A percentile compares a stretch with the other conserved stretches of the same genome.
Conservation (phyloP, 2,888 invertebrate genomes). For the Philaethria dido region DNA sequence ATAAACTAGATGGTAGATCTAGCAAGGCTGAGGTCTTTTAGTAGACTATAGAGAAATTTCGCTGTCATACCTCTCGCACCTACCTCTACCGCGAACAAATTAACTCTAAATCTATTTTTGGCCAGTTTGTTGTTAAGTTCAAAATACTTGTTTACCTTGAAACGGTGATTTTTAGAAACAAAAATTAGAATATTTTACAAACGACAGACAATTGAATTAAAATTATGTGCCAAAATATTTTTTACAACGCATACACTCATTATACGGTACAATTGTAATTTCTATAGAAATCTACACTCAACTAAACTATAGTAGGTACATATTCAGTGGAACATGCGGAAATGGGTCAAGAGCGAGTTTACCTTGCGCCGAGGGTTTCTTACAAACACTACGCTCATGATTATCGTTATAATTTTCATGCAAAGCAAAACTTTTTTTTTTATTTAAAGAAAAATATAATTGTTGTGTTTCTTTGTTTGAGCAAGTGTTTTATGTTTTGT, state of each 20-base stretch:
- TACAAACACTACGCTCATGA: conserved; percentile 19
- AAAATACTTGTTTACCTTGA: no score
- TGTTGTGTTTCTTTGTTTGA: neutral
- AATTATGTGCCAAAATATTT: neutral
- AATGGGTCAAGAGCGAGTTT: conserved; percentile 27
- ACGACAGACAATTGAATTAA: no score
- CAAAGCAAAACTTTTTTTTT: neutral
- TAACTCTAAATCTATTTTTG: no score
- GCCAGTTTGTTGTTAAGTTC: no score
- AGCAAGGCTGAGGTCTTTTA: no score
- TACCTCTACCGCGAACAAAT: no score
- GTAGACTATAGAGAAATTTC: no score
- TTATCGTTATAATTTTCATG: conserved; percentile 25
- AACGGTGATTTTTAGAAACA: no score
- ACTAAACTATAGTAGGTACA: conserved; percentile 1
- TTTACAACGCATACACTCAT: neutral
- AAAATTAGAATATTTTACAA: no score
- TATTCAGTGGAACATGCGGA: conserved; percentile 7
- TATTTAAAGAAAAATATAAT: neutral
- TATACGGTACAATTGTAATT: conserved; percentile 13
- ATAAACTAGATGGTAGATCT: no score
- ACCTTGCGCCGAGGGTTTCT: conserved; percentile 23
- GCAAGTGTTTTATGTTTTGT: neutral
- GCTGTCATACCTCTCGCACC: no score
- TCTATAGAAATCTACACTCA: conserved; percentile 8